Evolutionary conservation across 2,888 invertebrate species (phyloP).

Genomic region (Eueremaeus valkanovi): DNA sequence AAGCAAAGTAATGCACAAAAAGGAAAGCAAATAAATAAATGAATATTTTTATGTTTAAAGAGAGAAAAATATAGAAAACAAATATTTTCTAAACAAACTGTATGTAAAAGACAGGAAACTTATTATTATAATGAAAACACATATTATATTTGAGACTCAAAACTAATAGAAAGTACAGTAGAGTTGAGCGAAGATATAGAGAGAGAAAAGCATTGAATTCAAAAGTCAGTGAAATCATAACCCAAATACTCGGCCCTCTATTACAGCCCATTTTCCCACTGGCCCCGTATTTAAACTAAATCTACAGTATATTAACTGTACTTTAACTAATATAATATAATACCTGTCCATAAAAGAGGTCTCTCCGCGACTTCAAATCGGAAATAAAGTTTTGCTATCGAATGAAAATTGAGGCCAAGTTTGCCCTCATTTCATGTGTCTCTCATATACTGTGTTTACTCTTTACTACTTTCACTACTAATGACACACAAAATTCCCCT

Average conservation of each 20-base stretch:
- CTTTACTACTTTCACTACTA: slow-evolving; percentile 6
- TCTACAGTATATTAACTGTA: background rate
- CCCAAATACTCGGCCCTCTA: slow-evolving; percentile 3
- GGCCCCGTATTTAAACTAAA: background rate
- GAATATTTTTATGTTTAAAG: background rate
- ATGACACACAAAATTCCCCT: background rate
- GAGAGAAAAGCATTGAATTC: background rate
- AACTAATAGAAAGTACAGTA: background rate
- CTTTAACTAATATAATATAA: background rate
- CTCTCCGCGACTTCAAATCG: slow-evolving; percentile 6
- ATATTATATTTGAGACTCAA: background rate
- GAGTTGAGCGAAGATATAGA: background rate
- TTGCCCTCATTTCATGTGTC: slow-evolving; percentile 22
- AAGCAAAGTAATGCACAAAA: too few relatives aligned
- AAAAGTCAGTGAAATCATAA: slow-evolving; percentile 21
- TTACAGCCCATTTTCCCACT: background rate
- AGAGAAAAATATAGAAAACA: background rate
- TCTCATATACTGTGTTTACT: slow-evolving; percentile 12
- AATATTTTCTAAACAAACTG: background rate
- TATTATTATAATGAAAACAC: background rate
- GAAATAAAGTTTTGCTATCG: background rate
- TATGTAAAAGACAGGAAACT: background rate
- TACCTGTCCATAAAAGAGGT: background rate
- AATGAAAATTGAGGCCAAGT: slow-evolving; percentile 21
- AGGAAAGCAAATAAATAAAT: background rate